Conservation (phyloP, 2,113 vertebrate genomes). For the Tylochromis polylepis region DNA sequence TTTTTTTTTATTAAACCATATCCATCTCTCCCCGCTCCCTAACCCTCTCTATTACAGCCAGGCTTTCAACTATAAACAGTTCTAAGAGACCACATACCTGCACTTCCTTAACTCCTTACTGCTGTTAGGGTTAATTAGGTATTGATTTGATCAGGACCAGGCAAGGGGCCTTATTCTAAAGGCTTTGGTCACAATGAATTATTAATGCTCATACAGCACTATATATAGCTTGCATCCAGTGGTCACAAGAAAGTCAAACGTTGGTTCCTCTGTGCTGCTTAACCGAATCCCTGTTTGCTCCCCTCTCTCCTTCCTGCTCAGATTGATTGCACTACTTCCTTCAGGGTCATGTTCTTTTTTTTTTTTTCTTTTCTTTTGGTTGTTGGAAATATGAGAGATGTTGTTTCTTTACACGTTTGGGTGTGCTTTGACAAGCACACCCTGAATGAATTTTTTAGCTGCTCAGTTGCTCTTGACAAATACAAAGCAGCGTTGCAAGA, state of each 20-base stretch:
- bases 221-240: conserved; percentile 31
- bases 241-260: conserved; percentile 38
- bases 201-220: conserved; percentile 56
- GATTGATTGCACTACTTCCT: conserved; percentile 24
- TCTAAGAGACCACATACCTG: background rate
- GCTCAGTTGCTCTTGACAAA: conserved; percentile 6
- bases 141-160: conserved; percentile 54
- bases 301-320: background rate
- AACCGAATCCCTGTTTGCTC: background rate
- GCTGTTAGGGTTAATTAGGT: conserved; percentile 46
- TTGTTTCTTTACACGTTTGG: background rate
- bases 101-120: background rate
- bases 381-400: background rate
- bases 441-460: conserved; percentile 22
- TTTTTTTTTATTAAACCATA: background rate
- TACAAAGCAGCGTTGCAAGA: background rate
- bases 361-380: background rate
- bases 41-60: background rate
- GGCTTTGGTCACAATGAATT: conserved; percentile 56
- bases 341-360: background rate
- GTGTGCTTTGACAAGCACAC: background rate
- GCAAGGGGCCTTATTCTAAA: conserved; percentile 12
- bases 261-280: background rate
- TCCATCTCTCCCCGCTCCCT: background rate
- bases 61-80: background rate